A percentile compares a stretch with the other conserved stretches of the same genome.
phyloP scores from a whole-genome alignment of 2,888 invertebrate species.

The Autographa pulchrina region DNA sequence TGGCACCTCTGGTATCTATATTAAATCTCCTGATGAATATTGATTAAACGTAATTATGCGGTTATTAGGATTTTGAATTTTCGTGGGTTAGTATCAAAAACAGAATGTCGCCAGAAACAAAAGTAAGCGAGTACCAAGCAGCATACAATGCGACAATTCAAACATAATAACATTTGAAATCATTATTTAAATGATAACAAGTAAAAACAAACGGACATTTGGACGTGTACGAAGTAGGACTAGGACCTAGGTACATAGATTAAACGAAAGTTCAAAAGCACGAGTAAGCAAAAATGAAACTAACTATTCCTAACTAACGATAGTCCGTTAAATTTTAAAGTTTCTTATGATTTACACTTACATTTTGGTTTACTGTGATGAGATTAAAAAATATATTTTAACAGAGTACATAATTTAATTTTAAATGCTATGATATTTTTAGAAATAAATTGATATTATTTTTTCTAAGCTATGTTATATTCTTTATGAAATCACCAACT shows the following conservation, averaged over 20 bases:
- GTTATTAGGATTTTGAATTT: conserved; percentile 38
- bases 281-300: conserved; percentile 41
- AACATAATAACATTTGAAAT: conserved; percentile 19
- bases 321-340: background rate
- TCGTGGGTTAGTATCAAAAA: conserved; percentile 58
- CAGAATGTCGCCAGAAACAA: conserved; percentile 71
- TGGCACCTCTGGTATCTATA: conserved; percentile 22
- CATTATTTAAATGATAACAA: conserved; percentile 12
- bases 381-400: background rate
- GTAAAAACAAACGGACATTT: conserved; percentile 9
- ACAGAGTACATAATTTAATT: background rate
- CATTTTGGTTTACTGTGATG: conserved; percentile 1
- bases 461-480: too few relatives aligned
- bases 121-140: conserved; percentile 70
- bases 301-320: background rate
- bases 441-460: too few relatives aligned
- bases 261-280: conserved; percentile 34
- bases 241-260: conserved; percentile 9
- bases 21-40: conserved; percentile 22
- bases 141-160: conserved; percentile 48
- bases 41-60: conserved; percentile 13
- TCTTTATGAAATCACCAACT: too few relatives aligned
- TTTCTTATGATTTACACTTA: conserved; percentile 1
- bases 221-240: conserved; percentile 4
- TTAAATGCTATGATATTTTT: too few relatives aligned